Base-by-base conservation (phyloP, 2,797 vertebrate genomes). In the Nannoperca obscura region DNA sequence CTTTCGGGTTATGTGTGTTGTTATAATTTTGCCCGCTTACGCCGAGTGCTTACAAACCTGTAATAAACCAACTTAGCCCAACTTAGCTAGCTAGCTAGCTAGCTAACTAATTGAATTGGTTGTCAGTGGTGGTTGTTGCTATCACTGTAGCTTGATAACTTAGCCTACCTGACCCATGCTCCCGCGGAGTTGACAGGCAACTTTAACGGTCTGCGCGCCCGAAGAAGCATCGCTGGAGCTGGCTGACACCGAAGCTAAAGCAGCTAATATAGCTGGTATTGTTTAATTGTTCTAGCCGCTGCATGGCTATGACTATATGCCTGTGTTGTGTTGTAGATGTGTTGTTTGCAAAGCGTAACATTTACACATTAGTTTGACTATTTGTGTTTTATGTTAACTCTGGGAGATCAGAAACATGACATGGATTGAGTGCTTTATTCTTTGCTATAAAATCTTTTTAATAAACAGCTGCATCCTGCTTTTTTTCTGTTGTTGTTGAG, bases 51-150 rank as follows among this genome's bases (percentile, higher is more conserved):
- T 74, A 82, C 49, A 78, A 83, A 83, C 74, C 67, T 83, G 84
- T 81, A 44, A 86, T 81, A 70, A 67, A 72, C 72, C 74, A 88
- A 91, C 82, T 88, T 77, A 90, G 89, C 85, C 36, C 36, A 89
- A 89, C 84, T 82, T 69, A 65, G 89, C 88, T 83, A 80, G 77
- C 73, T 69, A 65, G 89, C 88, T 83, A 80, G 77, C 73, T 61
- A 63, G 76, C 36, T 38, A 11, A 6, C 36, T 73, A 22, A 5
- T 24, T 44, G 38, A 61, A 13, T 32, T 32, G 38, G 53, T 50
- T 13, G 52, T 46, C 58, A 73, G 30, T 8, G 54, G 65, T 40
- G 38, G 76, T 42, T 78, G 74, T 49, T 24, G 75, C 55, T 81
- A 30, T 2, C 55, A 8, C 17, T 70, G 71, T 74, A 81, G 76